phyloP scores from a whole-genome alignment of 2,113 vertebrate species.

The Halichoerus grypus region DNA sequence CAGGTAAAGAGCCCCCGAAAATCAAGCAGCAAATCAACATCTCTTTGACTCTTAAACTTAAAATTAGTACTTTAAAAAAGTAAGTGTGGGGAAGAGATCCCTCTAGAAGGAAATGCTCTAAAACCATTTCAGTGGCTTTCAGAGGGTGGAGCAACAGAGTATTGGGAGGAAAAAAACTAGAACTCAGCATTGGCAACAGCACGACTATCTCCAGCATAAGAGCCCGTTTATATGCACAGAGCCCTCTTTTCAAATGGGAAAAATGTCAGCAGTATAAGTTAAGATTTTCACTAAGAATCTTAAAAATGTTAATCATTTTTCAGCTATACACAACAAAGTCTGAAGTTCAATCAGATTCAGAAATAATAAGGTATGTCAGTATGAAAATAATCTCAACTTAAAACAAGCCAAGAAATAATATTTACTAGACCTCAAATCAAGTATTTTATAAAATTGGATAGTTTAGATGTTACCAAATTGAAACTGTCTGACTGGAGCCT shows the following conservation, averaged over 20 bases:
- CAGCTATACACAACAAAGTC: neutral
- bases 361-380: neutral
- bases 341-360: neutral
- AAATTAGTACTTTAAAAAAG: conserved; percentile 64
- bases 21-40: conserved; percentile 18
- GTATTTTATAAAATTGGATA: conserved; percentile 18
- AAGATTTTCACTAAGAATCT: conserved; percentile 64
- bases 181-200: conserved; percentile 74
- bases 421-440: conserved; percentile 27
- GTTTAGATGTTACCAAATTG: neutral
- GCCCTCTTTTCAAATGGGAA: conserved; percentile 63
- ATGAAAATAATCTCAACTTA: conserved; percentile 47
- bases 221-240: conserved; percentile 75
- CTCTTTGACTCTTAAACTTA: conserved; percentile 65
- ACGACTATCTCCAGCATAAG: conserved; percentile 81
- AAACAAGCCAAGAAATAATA: conserved; percentile 9
- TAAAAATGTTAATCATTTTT: conserved; percentile 30
- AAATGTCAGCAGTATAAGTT: neutral
- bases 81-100: conserved; percentile 58
- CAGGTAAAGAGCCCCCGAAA: conserved; percentile 28
- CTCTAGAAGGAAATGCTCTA: conserved; percentile 69
- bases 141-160: conserved; percentile 85
- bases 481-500: neutral
- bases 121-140: conserved; percentile 79
- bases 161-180: conserved; percentile 64